Percentiles rank a stretch among this genome's conserved stretches.
These are phyloP conservation scores for Tetramorium alpestre DNA, from an alignment of 1,140 invertebrate species.

Conservation along the genomic window DNA sequence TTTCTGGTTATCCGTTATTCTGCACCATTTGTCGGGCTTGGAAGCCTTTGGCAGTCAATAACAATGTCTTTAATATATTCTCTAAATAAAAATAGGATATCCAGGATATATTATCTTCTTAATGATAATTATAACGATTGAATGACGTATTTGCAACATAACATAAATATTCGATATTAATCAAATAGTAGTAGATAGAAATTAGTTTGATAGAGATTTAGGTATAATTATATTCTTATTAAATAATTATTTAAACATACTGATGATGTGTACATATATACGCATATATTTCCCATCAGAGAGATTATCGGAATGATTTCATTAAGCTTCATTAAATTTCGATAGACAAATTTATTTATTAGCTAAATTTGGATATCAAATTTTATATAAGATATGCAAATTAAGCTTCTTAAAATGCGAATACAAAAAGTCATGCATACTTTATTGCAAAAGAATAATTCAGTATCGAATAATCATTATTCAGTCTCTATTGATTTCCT, in stretches of 20 bases:
- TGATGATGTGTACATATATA: not conserved
- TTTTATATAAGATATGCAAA: not conserved
- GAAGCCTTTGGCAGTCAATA: not conserved
- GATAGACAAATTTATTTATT: not conserved
- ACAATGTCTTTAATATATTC: not conserved
- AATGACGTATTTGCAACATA: not conserved
- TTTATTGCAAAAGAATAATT: not conserved
- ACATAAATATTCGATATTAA: not conserved
- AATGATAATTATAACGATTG: not conserved
- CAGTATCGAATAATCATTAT: not conserved
- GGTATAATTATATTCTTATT: not conserved
- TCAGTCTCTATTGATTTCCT: not conserved
- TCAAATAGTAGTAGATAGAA: not conserved
- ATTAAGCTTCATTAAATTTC: not conserved
- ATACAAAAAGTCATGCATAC: not conserved
- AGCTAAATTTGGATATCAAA: not conserved
- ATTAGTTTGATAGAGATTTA: not conserved
- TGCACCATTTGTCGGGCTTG: not conserved
- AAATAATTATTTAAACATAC: constrained; percentile 18
- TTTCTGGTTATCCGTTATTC: constrained; percentile 19
- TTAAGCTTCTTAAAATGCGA: not conserved
- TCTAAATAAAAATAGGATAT: not conserved
- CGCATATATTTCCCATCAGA: not conserved
- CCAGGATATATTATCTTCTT: not conserved
- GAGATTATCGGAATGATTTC: not conserved